phyloP scores from a whole-genome alignment of 1,140 invertebrate species.

The Mizuhopecten yessoensis region DNA sequence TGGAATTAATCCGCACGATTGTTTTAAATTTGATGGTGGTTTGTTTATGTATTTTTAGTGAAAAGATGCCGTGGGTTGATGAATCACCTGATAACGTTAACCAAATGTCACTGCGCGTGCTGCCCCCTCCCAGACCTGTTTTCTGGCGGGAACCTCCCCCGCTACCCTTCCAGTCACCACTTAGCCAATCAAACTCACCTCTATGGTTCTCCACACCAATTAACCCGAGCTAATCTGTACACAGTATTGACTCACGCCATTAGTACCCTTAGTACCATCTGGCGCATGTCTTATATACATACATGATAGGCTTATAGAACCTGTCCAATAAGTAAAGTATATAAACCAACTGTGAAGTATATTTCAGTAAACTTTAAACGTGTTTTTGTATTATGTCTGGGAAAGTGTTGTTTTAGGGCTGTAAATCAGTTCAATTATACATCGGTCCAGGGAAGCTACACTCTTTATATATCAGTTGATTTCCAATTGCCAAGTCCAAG shows the following conservation, averaged over 20 bases:
- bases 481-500: no score
- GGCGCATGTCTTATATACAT: not conserved
- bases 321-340: no score
- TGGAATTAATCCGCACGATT: slow-evolving; percentile 9
- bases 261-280: not conserved
- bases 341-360: no score
- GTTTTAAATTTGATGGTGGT: slow-evolving; percentile 9
- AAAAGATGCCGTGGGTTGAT: not conserved
- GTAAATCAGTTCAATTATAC: no score
- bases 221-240: not conserved
- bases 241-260: not conserved
- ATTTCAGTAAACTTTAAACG: no score
- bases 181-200: not conserved
- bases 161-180: not conserved
- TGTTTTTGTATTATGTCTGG: no score
- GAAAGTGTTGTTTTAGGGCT: no score
- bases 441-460: no score
- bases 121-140: not conserved
- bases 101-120: not conserved
- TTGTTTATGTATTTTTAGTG: slow-evolving; percentile 40
- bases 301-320: no score
- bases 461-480: no score
- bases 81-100: not conserved
- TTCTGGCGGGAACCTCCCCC: not conserved
- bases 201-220: not conserved